These are phyloP conservation scores for Eptesicus fuscus DNA, from an alignment of 2,113 vertebrate species.

Conservation along the genomic window DNA sequence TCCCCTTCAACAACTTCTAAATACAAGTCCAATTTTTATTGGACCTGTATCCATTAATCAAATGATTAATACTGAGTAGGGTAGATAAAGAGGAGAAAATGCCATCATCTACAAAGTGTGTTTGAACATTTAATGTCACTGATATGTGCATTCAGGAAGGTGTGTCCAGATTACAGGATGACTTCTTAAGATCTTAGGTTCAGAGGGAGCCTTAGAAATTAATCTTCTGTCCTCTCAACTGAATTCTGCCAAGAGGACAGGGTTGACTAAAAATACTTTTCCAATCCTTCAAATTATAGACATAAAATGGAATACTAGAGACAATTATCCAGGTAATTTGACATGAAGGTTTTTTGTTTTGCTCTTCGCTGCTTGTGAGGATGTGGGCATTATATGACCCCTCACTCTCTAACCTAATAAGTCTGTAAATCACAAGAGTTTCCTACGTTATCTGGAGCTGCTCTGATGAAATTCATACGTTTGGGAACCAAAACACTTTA, in stretches of 20 bases:
- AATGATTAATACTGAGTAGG: neutral
- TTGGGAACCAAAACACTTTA: conserved; percentile 26
- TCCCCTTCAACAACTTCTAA: neutral
- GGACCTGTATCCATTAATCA: neutral
- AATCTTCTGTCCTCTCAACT: neutral
- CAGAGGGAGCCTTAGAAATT: neutral
- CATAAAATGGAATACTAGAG: neutral
- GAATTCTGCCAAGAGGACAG: neutral
- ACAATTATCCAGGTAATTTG: neutral
- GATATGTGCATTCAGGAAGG: neutral
- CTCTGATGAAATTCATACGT: conserved; percentile 59
- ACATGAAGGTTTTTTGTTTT: neutral
- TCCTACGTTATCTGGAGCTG: neutral
- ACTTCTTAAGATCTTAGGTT: neutral
- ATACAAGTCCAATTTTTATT: neutral
- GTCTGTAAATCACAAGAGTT: neutral
- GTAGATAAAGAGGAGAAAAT: neutral
- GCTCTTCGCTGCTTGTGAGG: neutral
- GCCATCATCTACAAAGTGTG: neutral
- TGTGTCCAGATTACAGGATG: neutral
- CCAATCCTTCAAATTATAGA: neutral
- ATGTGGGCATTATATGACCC: neutral
- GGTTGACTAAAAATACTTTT: neutral
- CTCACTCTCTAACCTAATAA: neutral
- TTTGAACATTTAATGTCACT: neutral